Evolutionary conservation across 1,140 invertebrate genomes (phyloP).

Genomic region (Danaus plexippus): DNA sequence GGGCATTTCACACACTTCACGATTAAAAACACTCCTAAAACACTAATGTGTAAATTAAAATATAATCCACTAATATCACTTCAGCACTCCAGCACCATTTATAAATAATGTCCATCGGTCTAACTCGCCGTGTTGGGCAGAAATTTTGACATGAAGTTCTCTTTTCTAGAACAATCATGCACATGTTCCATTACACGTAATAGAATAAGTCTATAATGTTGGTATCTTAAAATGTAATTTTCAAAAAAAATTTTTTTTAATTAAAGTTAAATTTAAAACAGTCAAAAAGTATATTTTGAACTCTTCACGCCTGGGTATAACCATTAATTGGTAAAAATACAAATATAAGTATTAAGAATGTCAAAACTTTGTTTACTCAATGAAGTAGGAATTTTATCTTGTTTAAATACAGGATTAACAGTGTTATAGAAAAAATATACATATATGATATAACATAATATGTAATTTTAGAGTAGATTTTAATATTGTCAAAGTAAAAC

Average conservation of each 20-base stretch:
- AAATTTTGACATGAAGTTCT: slow-evolving; percentile 34
- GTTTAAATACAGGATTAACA: background rate
- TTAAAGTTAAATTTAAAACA: no score
- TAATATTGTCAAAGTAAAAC: no score
- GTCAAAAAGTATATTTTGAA: no score
- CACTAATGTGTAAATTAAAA: slow-evolving; percentile 14
- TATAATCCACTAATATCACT: slow-evolving; percentile 26
- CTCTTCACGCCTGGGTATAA: no score
- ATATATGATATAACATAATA: no score
- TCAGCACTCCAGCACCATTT: slow-evolving; percentile 25
- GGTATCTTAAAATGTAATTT: slow-evolving; percentile 4
- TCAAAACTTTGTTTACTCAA: no score
- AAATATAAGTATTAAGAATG: no score
- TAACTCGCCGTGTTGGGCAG: slow-evolving; percentile 19
- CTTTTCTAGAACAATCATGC: slow-evolving; percentile 50
- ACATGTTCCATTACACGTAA: slow-evolving; percentile 15
- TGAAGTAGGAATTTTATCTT: no score
- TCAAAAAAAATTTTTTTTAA: no score
- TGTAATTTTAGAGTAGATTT: no score
- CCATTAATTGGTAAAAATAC: no score
- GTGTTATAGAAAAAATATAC: no score
- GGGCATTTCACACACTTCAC: slow-evolving; percentile 54
- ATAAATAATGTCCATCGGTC: slow-evolving; percentile 19
- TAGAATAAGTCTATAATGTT: background rate
- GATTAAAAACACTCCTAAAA: slow-evolving; percentile 23